Conservation (phyloP, 2,797 vertebrate genomes). For the Scleropages formosus region DNA sequence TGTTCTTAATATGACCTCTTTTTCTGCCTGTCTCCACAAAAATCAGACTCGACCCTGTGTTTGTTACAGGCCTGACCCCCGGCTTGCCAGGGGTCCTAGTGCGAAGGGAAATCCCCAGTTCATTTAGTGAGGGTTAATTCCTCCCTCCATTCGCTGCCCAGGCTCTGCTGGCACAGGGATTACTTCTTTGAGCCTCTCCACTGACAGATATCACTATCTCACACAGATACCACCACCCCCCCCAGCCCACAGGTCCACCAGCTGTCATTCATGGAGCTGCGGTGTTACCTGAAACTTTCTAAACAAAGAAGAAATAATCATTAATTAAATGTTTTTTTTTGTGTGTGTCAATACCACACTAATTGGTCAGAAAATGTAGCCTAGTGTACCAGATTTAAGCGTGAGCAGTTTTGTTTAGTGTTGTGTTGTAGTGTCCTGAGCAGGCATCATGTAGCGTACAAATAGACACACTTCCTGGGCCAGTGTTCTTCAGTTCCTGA, state of each 20-base stretch:
- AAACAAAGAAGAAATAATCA: too few relatives aligned
- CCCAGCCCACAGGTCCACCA: slow-evolving; percentile 15
- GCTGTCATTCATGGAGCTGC: too few relatives aligned
- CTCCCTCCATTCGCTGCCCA: slow-evolving; percentile 55
- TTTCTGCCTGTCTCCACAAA: slow-evolving; percentile 12
- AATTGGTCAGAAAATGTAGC: too few relatives aligned
- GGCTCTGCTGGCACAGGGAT: slow-evolving; percentile 49
- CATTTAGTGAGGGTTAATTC: slow-evolving; percentile 52
- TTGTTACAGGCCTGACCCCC: slow-evolving; percentile 29
- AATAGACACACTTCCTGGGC: too few relatives aligned
- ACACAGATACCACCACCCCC: slow-evolving; percentile 31
- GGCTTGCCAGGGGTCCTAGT: slow-evolving; percentile 42
- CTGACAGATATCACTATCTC: slow-evolving; percentile 54
- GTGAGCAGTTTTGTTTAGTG: too few relatives aligned
- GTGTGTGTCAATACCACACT: too few relatives aligned
- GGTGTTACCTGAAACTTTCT: too few relatives aligned
- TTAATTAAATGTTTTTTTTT: too few relatives aligned
- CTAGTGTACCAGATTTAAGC: too few relatives aligned
- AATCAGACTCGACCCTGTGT: slow-evolving; percentile 30
- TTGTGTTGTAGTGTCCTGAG: too few relatives aligned
- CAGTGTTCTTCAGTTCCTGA: too few relatives aligned
- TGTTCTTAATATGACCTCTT: slow-evolving; percentile 25
- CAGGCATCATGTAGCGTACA: too few relatives aligned
- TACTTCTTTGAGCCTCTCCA: slow-evolving; percentile 34
- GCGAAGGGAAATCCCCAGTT: slow-evolving; percentile 41